Evolutionary conservation across 2,113 vertebrate species (phyloP), one percentile per base, ranked within the genome.

Genomic region (Lynx canadensis): DNA sequence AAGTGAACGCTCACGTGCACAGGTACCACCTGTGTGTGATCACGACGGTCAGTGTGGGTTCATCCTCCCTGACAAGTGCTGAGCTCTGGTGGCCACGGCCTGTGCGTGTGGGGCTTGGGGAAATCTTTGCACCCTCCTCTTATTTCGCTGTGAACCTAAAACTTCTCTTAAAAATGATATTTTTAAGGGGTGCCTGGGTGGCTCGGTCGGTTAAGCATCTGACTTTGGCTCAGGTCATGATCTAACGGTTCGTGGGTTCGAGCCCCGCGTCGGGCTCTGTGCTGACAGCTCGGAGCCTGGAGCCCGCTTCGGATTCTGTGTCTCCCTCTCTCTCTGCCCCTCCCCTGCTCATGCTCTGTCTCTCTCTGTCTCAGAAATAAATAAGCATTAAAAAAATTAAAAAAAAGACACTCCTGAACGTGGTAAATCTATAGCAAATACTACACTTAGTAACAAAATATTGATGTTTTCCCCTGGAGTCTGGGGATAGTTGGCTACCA

Each of bases 61-160:
- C 41, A 27, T 38, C 41, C 52, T 3, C 38, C 13, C 55, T 82
- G 36, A 66, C 45, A 41, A 60, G 29, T 66, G 71, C 13, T 7
- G 12, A 25, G 23, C n/a, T 66, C 57, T 2, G n/a, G 13, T 15
- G 38, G 27, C 12, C 12, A 25, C 74, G 33, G 78, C 55, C 29
- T 19, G 5, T 0, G 10, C 25, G 8, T 9, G 18, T 41, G n/a
- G 5, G 2, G 1, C 11, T 3, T 7, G 27, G 1, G 41, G 66
- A 33, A 52, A 74, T 66, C 16, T 88, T 41, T n/a, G 27, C 18
- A 27, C 7, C n/a, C 48, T 89, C 6, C 4, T 65, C 33, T 74
- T 41, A 63, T 89, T 89, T 83, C 41, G 3, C 65, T 63, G 25
- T 4, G 65, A 89, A 71, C 21, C 45, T 27, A 41, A 76, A n/a